A percentile compares a stretch with the other conserved stretches of the same genome.
phyloP scores from a whole-genome alignment of 37 sponge, comb jelly and placozoan genomes.

The Halichondria panicea region DNA sequence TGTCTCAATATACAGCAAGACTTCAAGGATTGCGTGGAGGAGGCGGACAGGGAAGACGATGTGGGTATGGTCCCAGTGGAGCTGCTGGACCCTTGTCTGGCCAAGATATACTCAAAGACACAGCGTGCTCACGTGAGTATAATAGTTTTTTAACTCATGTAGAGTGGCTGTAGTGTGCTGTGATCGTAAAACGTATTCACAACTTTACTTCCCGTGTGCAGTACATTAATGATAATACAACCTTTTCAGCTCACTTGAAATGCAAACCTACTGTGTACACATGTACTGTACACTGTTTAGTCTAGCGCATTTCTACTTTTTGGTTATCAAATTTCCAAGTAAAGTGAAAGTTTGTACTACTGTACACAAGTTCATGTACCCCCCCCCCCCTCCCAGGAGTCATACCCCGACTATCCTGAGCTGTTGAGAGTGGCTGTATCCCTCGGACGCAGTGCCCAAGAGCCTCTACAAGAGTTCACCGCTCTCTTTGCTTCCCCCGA shows the following conservation, averaged over 20 bases:
- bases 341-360: too few species aligned
- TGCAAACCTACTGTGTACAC: neutral
- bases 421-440: constrained; percentile 80
- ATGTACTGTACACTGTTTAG: neutral
- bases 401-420: constrained; percentile 83
- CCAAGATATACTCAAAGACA: constrained; percentile 71
- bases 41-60: constrained; percentile 66
- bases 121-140: constrained; percentile 52
- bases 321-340: too few species aligned
- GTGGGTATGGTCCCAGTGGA: constrained; percentile 57
- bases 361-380: too few species aligned
- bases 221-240: neutral
- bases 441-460: constrained; percentile 80
- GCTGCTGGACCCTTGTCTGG: constrained; percentile 64
- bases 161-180: neutral
- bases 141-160: neutral
- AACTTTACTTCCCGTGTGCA: neutral
- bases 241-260: neutral
- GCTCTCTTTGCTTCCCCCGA: constrained; percentile 58
- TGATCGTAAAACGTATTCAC: neutral
- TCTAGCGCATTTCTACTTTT: too few species aligned
- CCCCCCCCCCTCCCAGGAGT: constrained; percentile 27
- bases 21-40: constrained; percentile 47
- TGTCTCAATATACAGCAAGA: constrained; percentile 66
- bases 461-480: constrained; percentile 87